phyloP scores from a whole-genome alignment of 2,888 invertebrate species.

The Drosophila hamatofila region DNA sequence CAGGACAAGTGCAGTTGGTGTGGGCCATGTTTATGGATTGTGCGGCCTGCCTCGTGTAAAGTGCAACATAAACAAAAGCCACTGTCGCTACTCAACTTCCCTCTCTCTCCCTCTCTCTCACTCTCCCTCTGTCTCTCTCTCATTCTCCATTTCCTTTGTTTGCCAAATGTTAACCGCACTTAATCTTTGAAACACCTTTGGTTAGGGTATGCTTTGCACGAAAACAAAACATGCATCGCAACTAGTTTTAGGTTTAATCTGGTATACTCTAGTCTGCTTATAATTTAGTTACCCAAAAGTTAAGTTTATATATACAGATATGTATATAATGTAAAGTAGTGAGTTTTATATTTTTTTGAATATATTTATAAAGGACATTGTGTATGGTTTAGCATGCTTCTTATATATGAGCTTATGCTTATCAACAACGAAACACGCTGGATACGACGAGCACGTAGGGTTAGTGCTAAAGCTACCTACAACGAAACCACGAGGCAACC shows the following conservation, averaged over 20 bases:
- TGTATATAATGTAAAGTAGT: background rate
- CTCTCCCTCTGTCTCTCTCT: background rate
- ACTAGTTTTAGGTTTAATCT: background rate
- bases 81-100: background rate
- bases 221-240: constrained; percentile 4
- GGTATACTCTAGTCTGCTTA: background rate
- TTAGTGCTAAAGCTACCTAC: no score
- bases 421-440: no score
- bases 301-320: background rate
- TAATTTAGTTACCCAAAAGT: background rate
- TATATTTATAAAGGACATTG: background rate
- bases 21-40: constrained; percentile 63
- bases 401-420: no score
- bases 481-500: no score
- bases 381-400: background rate
- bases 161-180: constrained; percentile 70
- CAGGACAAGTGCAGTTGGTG: constrained; percentile 65
- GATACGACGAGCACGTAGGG: no score
- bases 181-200: constrained; percentile 51
- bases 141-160: constrained; percentile 15
- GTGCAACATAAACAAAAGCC: constrained; percentile 76
- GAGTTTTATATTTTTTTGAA: background rate
- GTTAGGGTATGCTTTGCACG: constrained; percentile 10
- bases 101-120: no score
- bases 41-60: constrained; percentile 45